These are phyloP conservation scores for Trichonephila clavata DNA, from an alignment of 1,140 invertebrate species.

Conservation along the genomic window DNA sequence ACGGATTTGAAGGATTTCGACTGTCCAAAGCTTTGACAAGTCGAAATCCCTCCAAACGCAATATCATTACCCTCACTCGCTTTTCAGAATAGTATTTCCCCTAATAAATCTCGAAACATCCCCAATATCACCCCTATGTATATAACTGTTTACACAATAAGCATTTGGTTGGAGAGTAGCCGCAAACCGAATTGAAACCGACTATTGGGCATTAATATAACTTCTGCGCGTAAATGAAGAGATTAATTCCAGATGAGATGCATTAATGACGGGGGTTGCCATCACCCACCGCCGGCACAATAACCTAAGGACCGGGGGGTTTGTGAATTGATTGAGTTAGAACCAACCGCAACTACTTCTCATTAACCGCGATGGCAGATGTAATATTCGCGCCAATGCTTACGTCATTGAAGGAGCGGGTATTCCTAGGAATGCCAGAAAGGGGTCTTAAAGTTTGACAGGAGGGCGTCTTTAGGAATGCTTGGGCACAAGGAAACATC, in stretches of 20 bases:
- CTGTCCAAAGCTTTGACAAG: conserved; percentile 1
- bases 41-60: background rate
- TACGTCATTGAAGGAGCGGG: background rate
- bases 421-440: background rate
- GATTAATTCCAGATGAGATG: conserved; percentile 58
- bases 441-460: conserved; percentile 27
- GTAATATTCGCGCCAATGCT: conserved; percentile 40
- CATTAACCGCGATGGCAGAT: conserved; percentile 45
- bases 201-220: conserved; percentile 10
- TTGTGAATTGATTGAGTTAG: conserved; percentile 51
- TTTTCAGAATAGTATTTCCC: background rate
- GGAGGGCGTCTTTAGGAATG: background rate
- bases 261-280: conserved; percentile 42
- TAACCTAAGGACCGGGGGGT: background rate
- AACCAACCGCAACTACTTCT: conserved; percentile 43
- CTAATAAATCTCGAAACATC: conserved; percentile 19
- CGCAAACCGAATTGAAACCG: conserved; percentile 20
- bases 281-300: background rate
- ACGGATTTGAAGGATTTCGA: conserved; percentile 3
- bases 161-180: background rate
- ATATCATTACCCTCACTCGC: background rate
- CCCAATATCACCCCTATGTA: background rate
- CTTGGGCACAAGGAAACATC: background rate
- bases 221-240: conserved; percentile 36
- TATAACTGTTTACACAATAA: conserved; percentile 36